Conservation (phyloP, 2,797 vertebrate genomes). For the Sebastes taczanowskii region DNA sequence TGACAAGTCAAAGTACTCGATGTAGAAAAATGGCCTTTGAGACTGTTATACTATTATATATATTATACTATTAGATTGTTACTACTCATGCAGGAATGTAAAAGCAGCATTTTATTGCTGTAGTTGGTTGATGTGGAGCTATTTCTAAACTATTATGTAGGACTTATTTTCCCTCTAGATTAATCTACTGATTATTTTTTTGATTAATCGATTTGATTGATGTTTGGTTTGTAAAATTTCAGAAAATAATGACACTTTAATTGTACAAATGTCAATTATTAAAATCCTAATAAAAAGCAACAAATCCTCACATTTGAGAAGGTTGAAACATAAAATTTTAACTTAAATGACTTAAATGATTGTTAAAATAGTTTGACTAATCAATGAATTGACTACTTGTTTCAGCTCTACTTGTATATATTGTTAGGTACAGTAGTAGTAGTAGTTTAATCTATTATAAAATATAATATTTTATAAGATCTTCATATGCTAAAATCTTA, state of each 20-base stretch:
- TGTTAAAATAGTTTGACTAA: no score
- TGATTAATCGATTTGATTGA: background rate
- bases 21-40: background rate
- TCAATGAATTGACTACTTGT: no score
- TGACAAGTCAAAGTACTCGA: background rate
- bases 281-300: background rate
- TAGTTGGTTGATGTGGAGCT: background rate
- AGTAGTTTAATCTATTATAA: no score
- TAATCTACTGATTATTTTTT: background rate
- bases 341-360: no score
- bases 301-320: no score
- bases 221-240: background rate
- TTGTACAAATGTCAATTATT: background rate
- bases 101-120: background rate
- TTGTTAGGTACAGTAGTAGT: no score
- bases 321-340: accelerated
- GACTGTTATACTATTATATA: background rate
- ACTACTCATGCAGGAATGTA: background rate
- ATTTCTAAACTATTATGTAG: accelerated
- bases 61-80: background rate
- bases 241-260: background rate
- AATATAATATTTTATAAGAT: no score
- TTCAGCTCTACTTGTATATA: no score
- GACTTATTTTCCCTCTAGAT: background rate
- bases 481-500: no score